Evolutionary conservation across 2,888 invertebrate species (phyloP), one percentile per base, ranked within the genome.

Genomic region (Lycophotia porphyrea): DNA sequence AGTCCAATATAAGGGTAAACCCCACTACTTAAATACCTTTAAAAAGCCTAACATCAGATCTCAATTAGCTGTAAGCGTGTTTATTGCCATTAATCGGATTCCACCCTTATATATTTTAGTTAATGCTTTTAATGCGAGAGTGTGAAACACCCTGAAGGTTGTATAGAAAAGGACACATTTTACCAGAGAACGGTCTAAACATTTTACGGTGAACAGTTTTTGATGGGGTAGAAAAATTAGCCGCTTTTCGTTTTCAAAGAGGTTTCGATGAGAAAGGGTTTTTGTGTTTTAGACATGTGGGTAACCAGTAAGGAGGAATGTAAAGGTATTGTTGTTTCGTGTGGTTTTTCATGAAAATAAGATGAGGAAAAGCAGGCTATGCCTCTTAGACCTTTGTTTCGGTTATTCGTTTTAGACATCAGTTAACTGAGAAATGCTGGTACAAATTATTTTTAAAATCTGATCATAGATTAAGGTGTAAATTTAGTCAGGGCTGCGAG

Each of bases 11-110:
- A 52, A 49, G 24, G 61, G n/a, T 64, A 42, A 31, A 55, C 55
- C 39, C 15, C 52, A 71, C 65, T 47, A 71, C 36, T 47, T 71
- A 70, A 34, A 70, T 60, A 71, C 69, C 64, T 81, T 77, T 71
- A 47, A 71, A 81, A 74, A 65, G 63, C 61, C 58, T 71, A 74
- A 90, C 89, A 88, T 85, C 78, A 84, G 85, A 87, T 86, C 87
- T 86, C 89, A 90, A 90, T 90, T 90, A 90, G 84, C 76, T 85
- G 79, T 78, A 73, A 79, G 85, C 80, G 77, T 82, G 85, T 84
- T 85, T 78, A 85, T 82, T 42, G 76, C 76, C 81, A 78, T 84
- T 84, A 84, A 87, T 87, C 84, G 84, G 84, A 84, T 83, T 80
- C 71, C 61, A 85, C 85, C 88, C 78, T 86, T 84, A 90, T 88